These are phyloP conservation scores for Drosophila suzukii DNA, from an alignment of 1,140 invertebrate species.

Conservation along the genomic window DNA sequence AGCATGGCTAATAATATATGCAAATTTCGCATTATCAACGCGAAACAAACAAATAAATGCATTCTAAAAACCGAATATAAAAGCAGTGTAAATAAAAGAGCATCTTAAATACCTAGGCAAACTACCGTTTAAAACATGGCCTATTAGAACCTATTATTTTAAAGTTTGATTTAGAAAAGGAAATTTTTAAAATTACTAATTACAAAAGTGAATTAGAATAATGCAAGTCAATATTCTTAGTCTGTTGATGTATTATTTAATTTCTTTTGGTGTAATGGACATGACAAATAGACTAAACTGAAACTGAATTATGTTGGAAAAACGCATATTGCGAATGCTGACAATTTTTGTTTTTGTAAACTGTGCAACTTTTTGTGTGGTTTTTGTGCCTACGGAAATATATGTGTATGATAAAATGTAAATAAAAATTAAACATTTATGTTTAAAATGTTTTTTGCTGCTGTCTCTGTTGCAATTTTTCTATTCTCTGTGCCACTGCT, in stretches of 20 bases:
- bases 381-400: not conserved
- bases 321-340: conserved; percentile 18
- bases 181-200: not conserved
- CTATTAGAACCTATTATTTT: not conserved
- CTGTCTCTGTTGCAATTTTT: conserved; percentile 6
- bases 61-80: conserved; percentile 7
- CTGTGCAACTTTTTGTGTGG: conserved; percentile 11
- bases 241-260: not conserved
- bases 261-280: not conserved
- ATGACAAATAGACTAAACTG: not conserved
- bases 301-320: conserved; percentile 15
- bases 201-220: no score
- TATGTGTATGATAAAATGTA: conserved; percentile 19
- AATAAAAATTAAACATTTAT: conserved; percentile 4
- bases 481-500: conserved; percentile 12
- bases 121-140: not conserved
- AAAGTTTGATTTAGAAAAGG: not conserved
- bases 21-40: conserved; percentile 20
- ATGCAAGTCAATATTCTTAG: not conserved
- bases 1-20: conserved; percentile 19
- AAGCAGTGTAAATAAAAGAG: not conserved
- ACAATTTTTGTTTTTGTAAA: conserved; percentile 3
- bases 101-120: not conserved
- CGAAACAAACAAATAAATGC: conserved; percentile 14
- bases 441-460: not conserved